Percentiles rank a stretch among this genome's conserved stretches.
Evolutionary conservation across 2,797 vertebrate genomes (phyloP).

Genomic region (Urocyon cinereoargenteus): DNA sequence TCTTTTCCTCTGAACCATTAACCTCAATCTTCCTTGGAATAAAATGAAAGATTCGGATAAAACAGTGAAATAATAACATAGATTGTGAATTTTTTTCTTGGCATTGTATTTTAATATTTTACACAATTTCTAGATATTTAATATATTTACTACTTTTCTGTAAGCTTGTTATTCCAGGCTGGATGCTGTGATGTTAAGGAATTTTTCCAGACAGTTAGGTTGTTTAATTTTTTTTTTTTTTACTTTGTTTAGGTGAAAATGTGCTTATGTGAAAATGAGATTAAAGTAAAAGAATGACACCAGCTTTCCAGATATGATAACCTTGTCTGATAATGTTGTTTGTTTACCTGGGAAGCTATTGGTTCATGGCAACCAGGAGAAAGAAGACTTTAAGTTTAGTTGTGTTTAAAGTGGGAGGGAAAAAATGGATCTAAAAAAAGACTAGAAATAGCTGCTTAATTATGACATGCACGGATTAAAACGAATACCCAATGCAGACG

Average conservation of each 20-base stretch:
- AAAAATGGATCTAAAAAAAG: background rate
- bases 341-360: background rate
- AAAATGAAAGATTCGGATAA: slow-evolving; percentile 67
- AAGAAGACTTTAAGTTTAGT: background rate
- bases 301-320: background rate
- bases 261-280: background rate
- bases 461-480: background rate
- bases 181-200: slow-evolving; percentile 10
- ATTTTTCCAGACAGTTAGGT: slow-evolving; percentile 36
- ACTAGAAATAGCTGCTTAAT: background rate
- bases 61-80: slow-evolving; percentile 56
- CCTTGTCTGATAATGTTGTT: background rate
- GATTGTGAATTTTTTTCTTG: slow-evolving; percentile 28
- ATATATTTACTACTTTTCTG: background rate
- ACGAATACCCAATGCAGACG: background rate
- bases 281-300: background rate
- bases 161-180: slow-evolving; percentile 59
- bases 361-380: background rate
- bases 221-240: background rate
- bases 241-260: background rate
- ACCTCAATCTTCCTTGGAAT: background rate
- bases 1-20: background rate
- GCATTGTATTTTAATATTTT: slow-evolving; percentile 84
- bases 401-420: background rate
- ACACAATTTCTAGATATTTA: slow-evolving; percentile 81